These are phyloP conservation scores for Pseudomyrmex dendroicus DNA, from an alignment of 1,140 invertebrate genomes.

Conservation along the genomic window DNA sequence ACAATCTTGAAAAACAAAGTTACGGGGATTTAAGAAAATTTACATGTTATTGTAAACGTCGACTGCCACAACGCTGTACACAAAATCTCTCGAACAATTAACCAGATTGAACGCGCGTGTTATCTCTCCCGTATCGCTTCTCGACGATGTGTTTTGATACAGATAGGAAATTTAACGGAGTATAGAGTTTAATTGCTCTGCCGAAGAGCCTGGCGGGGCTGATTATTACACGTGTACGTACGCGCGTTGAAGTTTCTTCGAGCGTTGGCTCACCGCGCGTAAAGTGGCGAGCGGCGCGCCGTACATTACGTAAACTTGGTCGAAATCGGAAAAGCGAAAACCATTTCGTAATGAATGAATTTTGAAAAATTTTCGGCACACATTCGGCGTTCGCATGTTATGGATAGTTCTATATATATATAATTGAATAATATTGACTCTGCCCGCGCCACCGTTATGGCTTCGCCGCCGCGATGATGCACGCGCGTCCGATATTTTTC, in stretches of 20 bases:
- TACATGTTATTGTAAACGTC: too few relatives aligned
- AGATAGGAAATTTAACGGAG: background rate
- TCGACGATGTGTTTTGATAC: background rate
- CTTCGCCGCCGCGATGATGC: conserved; percentile 20
- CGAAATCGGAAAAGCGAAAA: conserved; percentile 19
- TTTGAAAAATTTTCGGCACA: conserved; percentile 21
- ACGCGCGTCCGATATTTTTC: conserved; percentile 42
- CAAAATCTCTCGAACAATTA: conserved; percentile 16
- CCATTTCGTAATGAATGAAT: conserved; percentile 43
- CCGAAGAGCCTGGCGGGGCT: background rate
- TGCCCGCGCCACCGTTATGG: background rate
- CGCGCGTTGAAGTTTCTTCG: background rate
- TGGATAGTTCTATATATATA: conserved; percentile 41
- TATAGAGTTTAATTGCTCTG: conserved; percentile 10
- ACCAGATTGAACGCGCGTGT: background rate
- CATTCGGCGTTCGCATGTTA: background rate
- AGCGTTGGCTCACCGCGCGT: background rate
- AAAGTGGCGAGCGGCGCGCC: too few relatives aligned
- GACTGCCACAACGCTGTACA: too few relatives aligned
- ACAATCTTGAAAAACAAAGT: too few relatives aligned
- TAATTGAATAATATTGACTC: conserved; percentile 50
- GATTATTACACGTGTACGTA: background rate
- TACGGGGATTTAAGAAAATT: too few relatives aligned
- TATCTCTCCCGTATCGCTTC: background rate
- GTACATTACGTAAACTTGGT: background rate